Percentiles rank a stretch among this genome's conserved stretches.
phyloP scores from a whole-genome alignment of 2,888 invertebrate species.

The Drosophila setosimentum region DNA sequence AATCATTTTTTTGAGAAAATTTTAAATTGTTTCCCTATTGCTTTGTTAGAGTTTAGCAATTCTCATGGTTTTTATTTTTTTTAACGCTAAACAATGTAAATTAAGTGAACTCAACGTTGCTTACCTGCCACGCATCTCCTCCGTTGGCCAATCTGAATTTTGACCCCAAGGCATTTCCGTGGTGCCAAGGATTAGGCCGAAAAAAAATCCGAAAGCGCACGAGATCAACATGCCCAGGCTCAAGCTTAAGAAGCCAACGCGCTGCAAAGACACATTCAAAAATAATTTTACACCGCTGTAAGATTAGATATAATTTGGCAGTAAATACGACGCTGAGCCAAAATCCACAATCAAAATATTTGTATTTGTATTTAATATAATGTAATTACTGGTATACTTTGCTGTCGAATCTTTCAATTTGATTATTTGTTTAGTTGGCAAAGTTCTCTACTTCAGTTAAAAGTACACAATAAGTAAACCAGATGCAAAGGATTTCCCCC shows the following conservation, averaged over 20 bases:
- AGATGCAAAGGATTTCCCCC: not conserved
- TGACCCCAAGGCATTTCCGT: slow-evolving; percentile 91
- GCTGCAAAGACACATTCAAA: slow-evolving; percentile 82
- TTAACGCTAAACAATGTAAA: slow-evolving; percentile 24
- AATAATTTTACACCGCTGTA: not conserved
- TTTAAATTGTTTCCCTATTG: not conserved
- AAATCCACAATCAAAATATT: not conserved
- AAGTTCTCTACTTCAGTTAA: not conserved
- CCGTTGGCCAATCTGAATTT: slow-evolving; percentile 91
- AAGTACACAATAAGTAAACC: too few species aligned
- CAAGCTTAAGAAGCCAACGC: slow-evolving; percentile 90
- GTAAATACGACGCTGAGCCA: not conserved
- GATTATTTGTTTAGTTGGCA: slow-evolving; percentile 19
- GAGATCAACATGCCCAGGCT: slow-evolving; percentile 91
- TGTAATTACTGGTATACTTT: not conserved
- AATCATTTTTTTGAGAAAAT: not conserved
- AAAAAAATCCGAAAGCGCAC: slow-evolving; percentile 91
- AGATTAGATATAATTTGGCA: not conserved
- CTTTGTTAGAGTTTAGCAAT: not conserved
- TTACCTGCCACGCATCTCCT: slow-evolving; percentile 92
- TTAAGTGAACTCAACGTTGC: slow-evolving; percentile 44
- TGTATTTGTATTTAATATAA: not conserved
- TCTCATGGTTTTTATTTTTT: slow-evolving; percentile 1
- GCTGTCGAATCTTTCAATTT: slow-evolving; percentile 1
- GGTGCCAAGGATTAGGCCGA: slow-evolving; percentile 90